A percentile compares a stretch with the other conserved stretches of the same genome.
phyloP scores from a whole-genome alignment of 2,113 vertebrate genomes.

The Orycteropus afer region DNA sequence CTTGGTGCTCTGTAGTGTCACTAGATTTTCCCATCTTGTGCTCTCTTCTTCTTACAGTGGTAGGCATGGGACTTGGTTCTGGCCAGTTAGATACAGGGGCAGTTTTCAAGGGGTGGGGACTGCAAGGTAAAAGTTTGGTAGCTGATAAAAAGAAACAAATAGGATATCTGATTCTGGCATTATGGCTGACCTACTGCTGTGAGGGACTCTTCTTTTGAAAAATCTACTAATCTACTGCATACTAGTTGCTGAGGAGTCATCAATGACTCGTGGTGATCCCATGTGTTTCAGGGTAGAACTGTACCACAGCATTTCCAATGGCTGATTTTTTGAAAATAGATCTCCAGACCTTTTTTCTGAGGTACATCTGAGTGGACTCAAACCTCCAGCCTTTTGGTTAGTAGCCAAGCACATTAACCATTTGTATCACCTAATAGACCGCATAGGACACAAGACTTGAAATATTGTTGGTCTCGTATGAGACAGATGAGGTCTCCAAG shows the following conservation, averaged over 20 bases:
- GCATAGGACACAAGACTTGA: background rate
- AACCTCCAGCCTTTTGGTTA: background rate
- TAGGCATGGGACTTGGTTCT: background rate
- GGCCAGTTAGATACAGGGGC: background rate
- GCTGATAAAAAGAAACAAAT: background rate
- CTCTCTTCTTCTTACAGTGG: background rate
- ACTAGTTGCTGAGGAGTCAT: background rate
- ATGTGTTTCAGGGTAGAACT: background rate
- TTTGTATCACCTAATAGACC: background rate
- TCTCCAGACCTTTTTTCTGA: background rate
- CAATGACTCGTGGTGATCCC: background rate
- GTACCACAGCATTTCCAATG: background rate
- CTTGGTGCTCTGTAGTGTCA: background rate
- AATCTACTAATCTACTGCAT: background rate
- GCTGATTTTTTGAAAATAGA: background rate
- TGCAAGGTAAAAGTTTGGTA: background rate
- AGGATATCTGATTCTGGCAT: background rate
- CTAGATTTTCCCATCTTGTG: background rate
- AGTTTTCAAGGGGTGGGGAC: background rate
- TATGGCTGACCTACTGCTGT: background rate
- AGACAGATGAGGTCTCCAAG: background rate
- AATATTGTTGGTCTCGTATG: background rate
- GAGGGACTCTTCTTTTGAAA: background rate
- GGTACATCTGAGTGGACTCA: background rate
- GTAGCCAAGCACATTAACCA: background rate